phyloP scores from a whole-genome alignment of 2,797 vertebrate genomes.

The Eremophila alpestris region DNA sequence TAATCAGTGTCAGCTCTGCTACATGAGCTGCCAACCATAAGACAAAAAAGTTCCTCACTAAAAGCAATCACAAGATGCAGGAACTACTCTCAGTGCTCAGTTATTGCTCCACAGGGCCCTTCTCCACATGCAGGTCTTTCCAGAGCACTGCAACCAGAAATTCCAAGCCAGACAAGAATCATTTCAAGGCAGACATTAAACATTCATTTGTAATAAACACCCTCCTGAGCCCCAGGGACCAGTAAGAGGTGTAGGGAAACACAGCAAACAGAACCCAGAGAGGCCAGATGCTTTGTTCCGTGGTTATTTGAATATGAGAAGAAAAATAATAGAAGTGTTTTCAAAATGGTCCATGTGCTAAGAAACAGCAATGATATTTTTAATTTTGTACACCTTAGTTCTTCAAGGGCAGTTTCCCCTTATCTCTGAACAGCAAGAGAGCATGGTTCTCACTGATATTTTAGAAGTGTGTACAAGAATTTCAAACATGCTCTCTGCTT shows the following conservation, averaged over 20 bases:
- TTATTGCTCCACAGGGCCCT: background rate
- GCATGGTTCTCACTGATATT: background rate
- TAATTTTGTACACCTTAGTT: background rate
- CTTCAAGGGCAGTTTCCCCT: background rate
- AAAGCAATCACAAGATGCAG: background rate
- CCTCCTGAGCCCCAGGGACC: background rate
- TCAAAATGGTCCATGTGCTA: background rate
- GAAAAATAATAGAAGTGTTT: background rate
- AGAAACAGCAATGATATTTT: background rate
- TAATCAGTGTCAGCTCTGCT: background rate
- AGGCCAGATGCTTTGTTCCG: background rate
- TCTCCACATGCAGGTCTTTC: background rate
- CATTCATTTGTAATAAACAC: conserved; percentile 34
- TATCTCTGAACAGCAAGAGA: background rate
- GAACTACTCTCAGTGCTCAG: background rate
- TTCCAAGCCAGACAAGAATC: background rate
- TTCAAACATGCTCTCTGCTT: background rate
- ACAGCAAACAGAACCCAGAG: background rate
- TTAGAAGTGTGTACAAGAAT: background rate
- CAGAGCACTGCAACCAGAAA: background rate
- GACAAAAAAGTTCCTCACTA: background rate
- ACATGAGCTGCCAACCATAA: background rate
- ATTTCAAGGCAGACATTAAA: conserved; percentile 43
- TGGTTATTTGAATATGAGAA: background rate
- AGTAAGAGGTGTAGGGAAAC: background rate